Evolutionary conservation across 2,113 vertebrate genomes (phyloP), one percentile per base, ranked within the genome.

Genomic region (Anarhynchus alexandrinus): DNA sequence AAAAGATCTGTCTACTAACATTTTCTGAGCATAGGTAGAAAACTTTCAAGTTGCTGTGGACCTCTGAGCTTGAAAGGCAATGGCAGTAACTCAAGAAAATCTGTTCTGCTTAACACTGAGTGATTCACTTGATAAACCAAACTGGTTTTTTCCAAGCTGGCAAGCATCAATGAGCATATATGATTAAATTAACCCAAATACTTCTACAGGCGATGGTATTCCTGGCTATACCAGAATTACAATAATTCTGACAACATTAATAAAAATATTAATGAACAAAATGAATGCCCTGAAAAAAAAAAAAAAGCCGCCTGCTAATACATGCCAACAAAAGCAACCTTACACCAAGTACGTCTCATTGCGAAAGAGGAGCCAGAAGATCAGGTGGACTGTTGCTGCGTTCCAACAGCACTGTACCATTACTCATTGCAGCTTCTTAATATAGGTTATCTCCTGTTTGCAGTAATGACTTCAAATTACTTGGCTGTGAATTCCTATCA

Each of bases 341-440:
- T 73, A 47, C 15, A 90, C 6, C 45, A 92, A 26, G 7, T 15
- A 62, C 4, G n/a, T 57, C 70, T 61, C 36, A 38, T 32, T 78
- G 34, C 34, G 36, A 40, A 87, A 86, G 49, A 82, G 21, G 6
- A 92, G 57, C 40, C 45, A 79, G 34, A 81, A 66, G 43, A 87
- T 70, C 87, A 93, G 64, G 49, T 66, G 42, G 45, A 88, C 30
- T 91, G 38, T 26, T 88, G 45, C 47, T 77, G 40, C 20, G 27
- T 92, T 94, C 43, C 69, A 65, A 45, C 25, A 93, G 52, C 34
- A 49, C 47, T 43, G 5, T 43, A 86, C 11, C n/a, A 93, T 92
- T 93, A 86, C 25, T 86, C 77, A 92, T 14, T 79, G 81, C 12
- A 93, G 65, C 47, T 71, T 87, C 88, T 81, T 97, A 93, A 72